A percentile compares a stretch with the other conserved stretches of the same genome.
phyloP scores from a whole-genome alignment of 2,888 invertebrate species.

The Anticlea derivata region DNA sequence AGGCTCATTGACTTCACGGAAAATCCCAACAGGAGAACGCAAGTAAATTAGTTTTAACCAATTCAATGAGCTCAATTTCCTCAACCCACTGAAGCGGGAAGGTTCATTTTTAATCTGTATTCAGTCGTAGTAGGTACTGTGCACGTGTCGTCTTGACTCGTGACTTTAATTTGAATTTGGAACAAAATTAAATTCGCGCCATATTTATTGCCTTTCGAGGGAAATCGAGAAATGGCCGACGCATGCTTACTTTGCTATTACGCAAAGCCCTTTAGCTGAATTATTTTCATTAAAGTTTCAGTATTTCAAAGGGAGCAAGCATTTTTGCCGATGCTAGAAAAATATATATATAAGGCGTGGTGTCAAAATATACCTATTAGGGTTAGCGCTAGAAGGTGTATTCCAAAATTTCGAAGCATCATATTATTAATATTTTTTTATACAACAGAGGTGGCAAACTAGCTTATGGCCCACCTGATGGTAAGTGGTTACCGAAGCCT shows the following conservation, averaged over 20 bases:
- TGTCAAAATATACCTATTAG: too few species aligned
- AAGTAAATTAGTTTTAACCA: constrained; percentile 31
- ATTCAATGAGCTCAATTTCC: constrained; percentile 31
- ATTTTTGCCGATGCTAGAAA: too few species aligned
- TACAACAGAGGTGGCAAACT: too few species aligned
- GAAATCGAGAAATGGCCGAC: constrained; percentile 59
- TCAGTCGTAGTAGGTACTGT: constrained; percentile 56
- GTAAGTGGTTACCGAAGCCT: too few species aligned
- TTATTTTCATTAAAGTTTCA: constrained; percentile 30
- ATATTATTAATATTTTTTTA: too few species aligned
- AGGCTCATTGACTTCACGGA: constrained; percentile 16
- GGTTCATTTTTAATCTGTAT: constrained; percentile 51
- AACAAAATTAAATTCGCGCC: constrained; percentile 77
- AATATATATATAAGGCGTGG: too few species aligned
- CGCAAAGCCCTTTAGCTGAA: constrained; percentile 38
- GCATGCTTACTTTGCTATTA: constrained; percentile 42
- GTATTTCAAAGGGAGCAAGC: not conserved
- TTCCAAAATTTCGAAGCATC: too few species aligned
- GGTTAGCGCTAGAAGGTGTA: too few species aligned
- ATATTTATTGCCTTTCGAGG: constrained; percentile 74
- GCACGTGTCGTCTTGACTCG: constrained; percentile 76
- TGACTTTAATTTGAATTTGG: constrained; percentile 77
- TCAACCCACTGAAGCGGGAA: constrained; percentile 22
- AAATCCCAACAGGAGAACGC: constrained; percentile 18
- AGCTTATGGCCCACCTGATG: too few species aligned